Evolutionary conservation across 2,888 invertebrate species (phyloP), one percentile per base, ranked within the genome.

Genomic region (Phengaris arion): DNA sequence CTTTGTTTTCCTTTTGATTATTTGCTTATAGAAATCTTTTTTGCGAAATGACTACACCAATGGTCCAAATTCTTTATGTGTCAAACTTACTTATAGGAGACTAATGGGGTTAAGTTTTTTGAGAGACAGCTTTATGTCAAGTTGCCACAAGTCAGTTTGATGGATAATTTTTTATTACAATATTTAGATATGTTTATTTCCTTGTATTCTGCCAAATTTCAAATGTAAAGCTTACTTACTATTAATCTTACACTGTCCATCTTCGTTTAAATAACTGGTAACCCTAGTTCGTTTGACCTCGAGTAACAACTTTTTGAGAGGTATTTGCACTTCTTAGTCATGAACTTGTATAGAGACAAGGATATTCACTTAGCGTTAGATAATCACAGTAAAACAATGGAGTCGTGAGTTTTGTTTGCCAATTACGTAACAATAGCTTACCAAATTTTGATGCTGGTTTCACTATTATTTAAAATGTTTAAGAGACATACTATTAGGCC

Each of bases 301-400:
- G 51, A 35, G 52, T 70, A 51, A 15, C 48, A 15, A 70, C 48
- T 72, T 72, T 52, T 54, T 72, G 54, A 52, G 22, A 13, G 51
- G 52, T 54, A 51, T 72, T 72, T 72, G 52, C 72, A 72, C 72
- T 72, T 52, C 72, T 54, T 52, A 72, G 72, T 72, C 52, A 52
- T 54, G 52, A 51, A 52, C 72, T 52, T 72, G 72, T 52, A 22
- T 10, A 15, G 72, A 15, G 54, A 72, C 72, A 72, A 72, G 69
- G 69, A 48, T 69, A 69, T 69, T 69, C 69, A 69, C 69, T 69
- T 69, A 69, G 48, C 69, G n/a, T 69, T 48, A 69, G 69, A 48
- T 69, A 48, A 48, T 69, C 64, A 59, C 10, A 64, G 64, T 64
- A 35, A 64, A 64, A 64, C 64, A 64, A 64, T 64, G 35, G 64